Evolutionary conservation across 1,140 invertebrate species (phyloP), one percentile per base, ranked within the genome.

Genomic region (Hypsibius dujardini): DNA sequence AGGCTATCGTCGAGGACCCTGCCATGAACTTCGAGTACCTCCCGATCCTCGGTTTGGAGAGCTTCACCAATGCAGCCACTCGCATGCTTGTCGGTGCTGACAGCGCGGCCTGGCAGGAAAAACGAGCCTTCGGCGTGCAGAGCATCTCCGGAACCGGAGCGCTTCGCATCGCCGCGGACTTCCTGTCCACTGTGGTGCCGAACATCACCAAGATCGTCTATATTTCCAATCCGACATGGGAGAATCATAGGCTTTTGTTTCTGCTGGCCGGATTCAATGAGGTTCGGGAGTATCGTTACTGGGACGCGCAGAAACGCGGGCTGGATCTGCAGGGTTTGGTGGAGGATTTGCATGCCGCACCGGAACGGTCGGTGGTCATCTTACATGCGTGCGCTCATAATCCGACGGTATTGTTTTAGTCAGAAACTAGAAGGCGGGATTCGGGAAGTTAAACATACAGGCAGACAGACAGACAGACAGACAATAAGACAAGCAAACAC

Each of bases 371-470:
- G 1, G 89, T 96, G 1, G 86, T 98, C 69, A 86, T 98, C 75
- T 81, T 99, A 1, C 95, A 98, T 82, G 89, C 90, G 1, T 95
- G 91, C 82, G 95, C 95, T 3, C 95, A 99, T 79, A 98, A 98
- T 83, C 95, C 95, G 12, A 98, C 95, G 15, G 95, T n/a, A n/a
- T n/a, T n/a, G n/a, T n/a, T n/a, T n/a, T n/a, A n/a, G n/a, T n/a
- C n/a, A n/a, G n/a, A n/a, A n/a, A n/a, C n/a, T n/a, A n/a, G n/a
- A n/a, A n/a, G n/a, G n/a, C n/a, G n/a, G n/a, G n/a, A n/a, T n/a
- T n/a, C n/a, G n/a, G n/a, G n/a, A n/a, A n/a, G n/a, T n/a, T n/a
- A n/a, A n/a, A n/a, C n/a, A n/a, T n/a, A n/a, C n/a, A n/a, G 95
- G 69, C 76, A 81, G 47, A 2, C 15, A 47, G 7, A 40, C 7